Percentiles rank a stretch among this genome's conserved stretches.
These are phyloP conservation scores for Rhinogobius similis DNA, from an alignment of 2,113 vertebrate species.

Conservation along the genomic window DNA sequence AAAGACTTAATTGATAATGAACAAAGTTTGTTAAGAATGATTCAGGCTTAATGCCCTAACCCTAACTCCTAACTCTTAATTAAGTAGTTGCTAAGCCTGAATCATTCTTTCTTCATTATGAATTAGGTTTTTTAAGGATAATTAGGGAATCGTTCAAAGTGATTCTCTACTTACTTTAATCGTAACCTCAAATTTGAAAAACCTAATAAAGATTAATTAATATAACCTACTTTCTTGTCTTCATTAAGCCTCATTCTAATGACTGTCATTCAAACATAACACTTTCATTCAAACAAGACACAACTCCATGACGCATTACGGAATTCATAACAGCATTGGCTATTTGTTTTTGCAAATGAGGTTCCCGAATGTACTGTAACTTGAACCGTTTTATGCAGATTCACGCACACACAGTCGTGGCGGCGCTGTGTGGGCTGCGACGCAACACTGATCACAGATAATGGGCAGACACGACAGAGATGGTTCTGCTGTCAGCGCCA, in stretches of 20 bases:
- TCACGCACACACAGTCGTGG: conserved; percentile 13
- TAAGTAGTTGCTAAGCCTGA: no score
- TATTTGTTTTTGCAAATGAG: conserved; percentile 5
- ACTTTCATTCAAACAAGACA: not conserved
- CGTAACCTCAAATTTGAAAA: not conserved
- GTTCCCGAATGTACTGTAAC: not conserved
- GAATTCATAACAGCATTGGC: not conserved
- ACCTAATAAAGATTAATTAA: not conserved
- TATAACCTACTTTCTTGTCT: not conserved
- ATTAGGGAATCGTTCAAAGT: no score
- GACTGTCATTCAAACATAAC: not conserved
- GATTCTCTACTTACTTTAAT: not conserved
- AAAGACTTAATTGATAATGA: no score
- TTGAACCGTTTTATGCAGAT: conserved; percentile 29
- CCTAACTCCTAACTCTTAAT: no score
- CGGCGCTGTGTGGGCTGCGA: conserved; percentile 43
- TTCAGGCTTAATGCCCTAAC: no score
- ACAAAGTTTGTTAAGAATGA: no score
- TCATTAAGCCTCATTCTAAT: not conserved
- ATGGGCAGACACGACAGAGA: conserved; percentile 59
- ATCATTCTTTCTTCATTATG: no score
- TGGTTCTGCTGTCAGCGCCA: conserved; percentile 38
- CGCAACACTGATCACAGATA: conserved; percentile 62
- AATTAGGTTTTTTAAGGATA: no score
- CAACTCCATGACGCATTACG: not conserved